Evolutionary conservation across 64 coral and sea anemone genomes (phyloP), one percentile per base, ranked within the genome.

Genomic region (Trachythela sp.): DNA sequence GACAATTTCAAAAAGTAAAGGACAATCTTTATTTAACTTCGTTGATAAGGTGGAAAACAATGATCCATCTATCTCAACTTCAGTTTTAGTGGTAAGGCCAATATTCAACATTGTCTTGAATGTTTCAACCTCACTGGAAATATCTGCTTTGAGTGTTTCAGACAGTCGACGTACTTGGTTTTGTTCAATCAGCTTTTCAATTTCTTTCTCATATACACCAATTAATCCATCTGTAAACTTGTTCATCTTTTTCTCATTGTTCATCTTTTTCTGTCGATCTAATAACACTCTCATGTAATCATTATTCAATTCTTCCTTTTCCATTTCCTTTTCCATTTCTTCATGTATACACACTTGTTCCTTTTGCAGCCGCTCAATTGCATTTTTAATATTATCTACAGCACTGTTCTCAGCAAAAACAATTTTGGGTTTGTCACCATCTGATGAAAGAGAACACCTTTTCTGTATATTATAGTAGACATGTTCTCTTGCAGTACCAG

Each of bases 301-400:
- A 32, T 2, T 38, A 77, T 27, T 27, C 71, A 31, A 77, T 31
- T 77, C 31, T 77, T 77, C 71, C 31, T 77, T 77, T 14, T 77
- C 71, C 36, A 77, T 77, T 77, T 77, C 71, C 13, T 77, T 77
- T 38, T 77, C 71, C 71, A 77, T 32, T 77, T 77, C 71, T 34
- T 77, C 30, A 77, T 77, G 20, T 6, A 77, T 35, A 5, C 27
- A 34, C 7, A n/a, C 7, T 38, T 34, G 71, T 34, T 77, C 71
- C 4, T 77, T 5, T 77, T 77, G 27, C 20, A 77, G 36, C 6
- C 31, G 71, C 30, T 7, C 71, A 77, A 77, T 77, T 77, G 71
- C 71, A 31, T 38, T 38, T 27, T 77, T 77, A 34, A 77, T 34
- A n/a, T 77, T 77, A 38, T 38, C 71, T 34, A 77, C 31, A 34